Evolutionary conservation across 2,888 invertebrate species (phyloP), one percentile per base, ranked within the genome.

Genomic region (Branchipolynoe longqiensis): DNA sequence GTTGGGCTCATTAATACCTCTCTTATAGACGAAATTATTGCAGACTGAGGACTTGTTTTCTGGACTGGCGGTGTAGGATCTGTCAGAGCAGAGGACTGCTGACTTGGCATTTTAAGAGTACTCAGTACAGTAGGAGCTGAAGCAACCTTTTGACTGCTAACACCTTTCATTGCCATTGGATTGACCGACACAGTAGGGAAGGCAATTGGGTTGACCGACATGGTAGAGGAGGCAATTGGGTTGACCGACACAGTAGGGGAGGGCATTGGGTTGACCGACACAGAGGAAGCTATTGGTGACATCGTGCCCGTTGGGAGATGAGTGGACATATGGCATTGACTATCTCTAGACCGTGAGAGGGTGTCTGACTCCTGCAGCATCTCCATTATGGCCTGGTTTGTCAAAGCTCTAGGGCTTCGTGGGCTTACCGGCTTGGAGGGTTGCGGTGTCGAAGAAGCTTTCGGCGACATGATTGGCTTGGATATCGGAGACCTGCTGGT

Each of bases 301-400:
- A n/a, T n/a, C n/a, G n/a, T n/a, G n/a, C n/a, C n/a, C n/a, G n/a
- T n/a, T n/a, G n/a, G 18, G 48, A 48, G 48, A 48, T 8, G 48
- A 12, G 48, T 48, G 18, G 48, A 48, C 48, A 8, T 18, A 8
- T 48, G 48, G 48, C 48, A 18, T 8, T 18, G 48, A 18, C 8
- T 8, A 48, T 8, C 48, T 18, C 8, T 8, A 48, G 48, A 69
- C 33, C 2, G 2, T 69, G 36, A 69, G 12, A 1, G 18, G 3
- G n/a, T 1, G 6, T 69, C 69, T 14, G 36, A 18, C 22, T 33
- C 69, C 14, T 3, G 8, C 22, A 69, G 69, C 69, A 69, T 69
- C 33, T 69, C 69, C 6, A 69, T 36, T 1, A 69, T 69, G 0
- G 38, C n/a, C 69, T 69, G 3, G 69, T 69, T 69, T 12, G 69